Evolutionary conservation across 1,140 invertebrate species (phyloP).

Genomic region (Achatina immaculata): DNA sequence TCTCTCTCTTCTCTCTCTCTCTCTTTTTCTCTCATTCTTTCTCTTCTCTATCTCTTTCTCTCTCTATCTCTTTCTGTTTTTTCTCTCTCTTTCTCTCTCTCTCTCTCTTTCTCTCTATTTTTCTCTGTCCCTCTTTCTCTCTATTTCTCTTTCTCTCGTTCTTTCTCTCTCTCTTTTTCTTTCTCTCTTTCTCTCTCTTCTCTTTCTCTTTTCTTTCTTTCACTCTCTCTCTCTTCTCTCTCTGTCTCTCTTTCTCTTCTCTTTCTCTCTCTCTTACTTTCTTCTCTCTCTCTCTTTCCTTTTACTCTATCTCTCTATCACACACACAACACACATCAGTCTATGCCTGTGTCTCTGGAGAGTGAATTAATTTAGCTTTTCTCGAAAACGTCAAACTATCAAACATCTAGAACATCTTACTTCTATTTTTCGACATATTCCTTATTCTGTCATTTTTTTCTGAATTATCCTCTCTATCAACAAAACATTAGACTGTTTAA

Average conservation of each 20-base stretch:
- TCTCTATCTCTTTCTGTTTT: background rate
- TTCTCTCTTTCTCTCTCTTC: constrained; percentile 1
- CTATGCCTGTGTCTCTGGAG: no score
- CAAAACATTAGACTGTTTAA: no score
- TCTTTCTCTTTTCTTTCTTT: background rate
- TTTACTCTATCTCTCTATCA: background rate
- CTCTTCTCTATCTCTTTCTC: background rate
- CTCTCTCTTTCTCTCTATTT: constrained; percentile 19
- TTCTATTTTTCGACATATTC: no score
- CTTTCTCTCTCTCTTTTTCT: background rate
- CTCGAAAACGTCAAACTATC: no score
- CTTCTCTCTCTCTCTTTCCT: constrained; percentile 3
- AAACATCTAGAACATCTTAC: no score
- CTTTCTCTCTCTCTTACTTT: background rate
- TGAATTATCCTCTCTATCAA: no score
- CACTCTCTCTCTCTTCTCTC: background rate
- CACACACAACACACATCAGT: no score
- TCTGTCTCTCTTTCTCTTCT: constrained; percentile 7
- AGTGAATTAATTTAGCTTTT: no score
- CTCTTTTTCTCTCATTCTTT: constrained; percentile 17
- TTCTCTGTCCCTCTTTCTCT: constrained; percentile 20
- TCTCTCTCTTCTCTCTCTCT: background rate
- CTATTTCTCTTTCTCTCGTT: constrained; percentile 6
- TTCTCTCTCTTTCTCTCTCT: constrained; percentile 19
- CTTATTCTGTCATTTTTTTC: no score